Conservation (phyloP, 2,797 vertebrate genomes). For the Champsocephalus esox region DNA sequence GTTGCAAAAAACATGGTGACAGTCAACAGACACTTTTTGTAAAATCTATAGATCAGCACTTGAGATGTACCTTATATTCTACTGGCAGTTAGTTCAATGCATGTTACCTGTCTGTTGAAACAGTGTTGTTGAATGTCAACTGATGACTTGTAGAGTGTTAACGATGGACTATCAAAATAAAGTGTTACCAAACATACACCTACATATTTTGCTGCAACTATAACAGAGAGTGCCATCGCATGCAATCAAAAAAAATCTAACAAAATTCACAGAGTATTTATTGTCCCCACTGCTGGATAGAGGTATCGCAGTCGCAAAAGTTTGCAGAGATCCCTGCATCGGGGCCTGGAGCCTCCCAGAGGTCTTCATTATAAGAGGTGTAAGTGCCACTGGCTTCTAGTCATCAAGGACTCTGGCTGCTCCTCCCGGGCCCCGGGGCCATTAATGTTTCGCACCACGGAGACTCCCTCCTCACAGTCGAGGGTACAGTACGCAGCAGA, state of each 20-base stretch:
- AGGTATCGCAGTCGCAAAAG: background rate
- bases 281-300: conserved; percentile 14
- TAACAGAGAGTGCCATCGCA: background rate
- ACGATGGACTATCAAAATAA: no score
- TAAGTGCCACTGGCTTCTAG: conserved; percentile 47
- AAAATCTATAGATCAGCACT: no score
- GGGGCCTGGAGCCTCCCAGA: conserved; percentile 47
- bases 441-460: conserved; percentile 38
- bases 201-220: background rate
- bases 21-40: no score
- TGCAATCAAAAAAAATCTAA: conserved; percentile 5
- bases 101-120: no score
- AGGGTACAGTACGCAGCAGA: conserved; percentile 30
- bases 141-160: no score
- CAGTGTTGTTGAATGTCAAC: no score
- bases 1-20: no score
- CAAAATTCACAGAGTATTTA: background rate
- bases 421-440: conserved; percentile 31
- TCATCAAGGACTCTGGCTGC: conserved; percentile 37
- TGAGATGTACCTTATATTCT: no score
- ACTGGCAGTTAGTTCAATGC: no score
- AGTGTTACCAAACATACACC: background rate
- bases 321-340: conserved; percentile 21
- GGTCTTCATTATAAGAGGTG: conserved; percentile 67
- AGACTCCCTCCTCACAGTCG: conserved; percentile 35